Evolutionary conservation across 2,797 vertebrate genomes (phyloP).

Genomic region (Sebastes itinus): DNA sequence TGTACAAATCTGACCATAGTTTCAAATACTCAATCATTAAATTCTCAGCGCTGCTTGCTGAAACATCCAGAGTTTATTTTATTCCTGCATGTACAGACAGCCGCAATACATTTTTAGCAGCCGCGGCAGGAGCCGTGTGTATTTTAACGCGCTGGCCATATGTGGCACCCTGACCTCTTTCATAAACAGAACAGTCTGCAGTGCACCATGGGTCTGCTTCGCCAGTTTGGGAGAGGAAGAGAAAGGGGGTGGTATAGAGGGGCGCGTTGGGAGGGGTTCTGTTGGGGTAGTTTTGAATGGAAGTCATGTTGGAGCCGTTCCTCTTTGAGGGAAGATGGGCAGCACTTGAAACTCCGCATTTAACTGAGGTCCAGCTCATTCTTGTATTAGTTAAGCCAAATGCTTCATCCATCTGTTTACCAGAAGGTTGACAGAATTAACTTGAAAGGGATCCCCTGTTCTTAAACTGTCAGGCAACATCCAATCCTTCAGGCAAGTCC

Average conservation of each 20-base stretch:
- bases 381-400: constrained; percentile 72
- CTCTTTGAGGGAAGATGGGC: constrained; percentile 76
- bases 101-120: constrained; percentile 85
- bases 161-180: constrained; percentile 84
- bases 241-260: constrained; percentile 32
- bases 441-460: constrained; percentile 75
- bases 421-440: constrained; percentile 78
- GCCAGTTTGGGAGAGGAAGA: constrained; percentile 59
- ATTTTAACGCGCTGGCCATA: constrained; percentile 84
- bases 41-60: constrained; percentile 77
- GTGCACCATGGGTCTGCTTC: constrained; percentile 67
- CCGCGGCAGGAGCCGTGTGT: constrained; percentile 81
- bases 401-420: constrained; percentile 75
- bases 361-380: constrained; percentile 73
- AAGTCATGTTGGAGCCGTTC: constrained; percentile 67
- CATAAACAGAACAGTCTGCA: constrained; percentile 82
- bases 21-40: constrained; percentile 86
- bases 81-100: constrained; percentile 84
- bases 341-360: constrained; percentile 73
- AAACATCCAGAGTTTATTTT: constrained; percentile 86
- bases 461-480: constrained; percentile 69
- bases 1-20: constrained; percentile 79
- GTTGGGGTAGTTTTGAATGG: constrained; percentile 56
- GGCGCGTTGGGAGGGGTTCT: constrained; percentile 52
- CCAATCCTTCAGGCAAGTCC: constrained; percentile 73